Conservation (phyloP, 2,113 vertebrate genomes). For the Gallinago media region DNA sequence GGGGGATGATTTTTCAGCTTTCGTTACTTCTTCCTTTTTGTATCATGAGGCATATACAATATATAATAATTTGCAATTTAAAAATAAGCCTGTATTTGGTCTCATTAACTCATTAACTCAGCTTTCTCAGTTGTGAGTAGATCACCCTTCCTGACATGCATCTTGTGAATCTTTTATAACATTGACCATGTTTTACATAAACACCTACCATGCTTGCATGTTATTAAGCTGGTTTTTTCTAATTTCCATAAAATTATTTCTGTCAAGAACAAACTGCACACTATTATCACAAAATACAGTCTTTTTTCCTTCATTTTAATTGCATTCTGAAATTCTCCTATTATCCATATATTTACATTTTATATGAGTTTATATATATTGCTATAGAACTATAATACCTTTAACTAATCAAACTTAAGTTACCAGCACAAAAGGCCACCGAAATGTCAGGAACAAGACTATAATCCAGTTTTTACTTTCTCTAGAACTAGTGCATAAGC, state of each 20-base stretch:
- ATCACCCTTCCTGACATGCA: neutral
- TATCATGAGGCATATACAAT: neutral
- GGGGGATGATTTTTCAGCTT: neutral
- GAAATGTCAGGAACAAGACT: neutral
- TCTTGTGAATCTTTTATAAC: neutral
- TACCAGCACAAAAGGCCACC: neutral
- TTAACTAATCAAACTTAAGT: neutral
- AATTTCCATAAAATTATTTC: neutral
- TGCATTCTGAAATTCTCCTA: neutral
- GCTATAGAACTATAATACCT: neutral
- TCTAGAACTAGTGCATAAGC: neutral
- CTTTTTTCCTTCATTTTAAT: neutral
- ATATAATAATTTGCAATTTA: neutral
- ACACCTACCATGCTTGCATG: neutral
- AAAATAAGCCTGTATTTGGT: neutral
- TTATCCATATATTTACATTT: neutral
- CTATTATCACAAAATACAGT: neutral
- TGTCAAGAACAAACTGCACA: neutral
- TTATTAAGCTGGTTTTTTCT: neutral
- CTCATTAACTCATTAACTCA: neutral
- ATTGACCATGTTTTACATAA: neutral
- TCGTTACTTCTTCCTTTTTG: neutral
- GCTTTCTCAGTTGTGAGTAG: neutral
- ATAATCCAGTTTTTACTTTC: neutral
- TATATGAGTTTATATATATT: neutral